These are phyloP conservation scores for Dreissena polymorpha DNA, from an alignment of 1,140 invertebrate species.

Conservation along the genomic window DNA sequence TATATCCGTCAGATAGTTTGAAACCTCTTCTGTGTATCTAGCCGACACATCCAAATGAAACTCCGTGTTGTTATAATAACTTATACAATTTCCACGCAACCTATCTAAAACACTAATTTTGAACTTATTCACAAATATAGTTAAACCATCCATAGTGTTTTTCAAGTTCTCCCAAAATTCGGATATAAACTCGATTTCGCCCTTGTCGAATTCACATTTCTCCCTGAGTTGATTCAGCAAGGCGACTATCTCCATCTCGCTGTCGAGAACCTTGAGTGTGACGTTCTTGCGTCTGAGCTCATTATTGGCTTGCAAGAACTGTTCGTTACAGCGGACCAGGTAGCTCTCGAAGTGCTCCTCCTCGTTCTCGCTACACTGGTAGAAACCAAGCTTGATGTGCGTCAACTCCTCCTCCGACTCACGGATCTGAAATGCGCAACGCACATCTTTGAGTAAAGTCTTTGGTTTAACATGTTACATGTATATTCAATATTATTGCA, in stretches of 20 bases:
- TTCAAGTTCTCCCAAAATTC: constrained; percentile 75
- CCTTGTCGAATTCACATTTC: constrained; percentile 60
- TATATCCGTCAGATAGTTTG: constrained; percentile 65
- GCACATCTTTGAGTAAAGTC: too few species aligned
- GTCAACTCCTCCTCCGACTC: constrained; percentile 65
- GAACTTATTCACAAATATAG: constrained; percentile 67
- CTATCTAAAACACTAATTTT: constrained; percentile 69
- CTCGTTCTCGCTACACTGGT: constrained; percentile 56
- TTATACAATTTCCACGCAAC: constrained; percentile 72
- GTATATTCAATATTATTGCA: too few species aligned
- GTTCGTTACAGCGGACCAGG: constrained; percentile 63
- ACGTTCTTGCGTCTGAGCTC: constrained; percentile 68
- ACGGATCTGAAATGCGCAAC: constrained; percentile 23
- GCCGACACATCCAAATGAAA: constrained; percentile 70
- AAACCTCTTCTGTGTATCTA: constrained; percentile 70
- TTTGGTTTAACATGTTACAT: too few species aligned
- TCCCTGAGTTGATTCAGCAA: constrained; percentile 72
- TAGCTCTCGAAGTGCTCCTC: constrained; percentile 61
- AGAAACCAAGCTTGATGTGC: constrained; percentile 59
- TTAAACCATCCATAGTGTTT: constrained; percentile 62
- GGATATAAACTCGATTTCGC: constrained; percentile 66
- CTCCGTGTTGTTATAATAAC: constrained; percentile 66
- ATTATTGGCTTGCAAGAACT: constrained; percentile 71
- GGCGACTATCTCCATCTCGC: constrained; percentile 68
- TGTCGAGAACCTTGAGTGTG: constrained; percentile 71